Evolutionary conservation across 2,113 vertebrate species (phyloP).

Genomic region (Bubo scandiacus): DNA sequence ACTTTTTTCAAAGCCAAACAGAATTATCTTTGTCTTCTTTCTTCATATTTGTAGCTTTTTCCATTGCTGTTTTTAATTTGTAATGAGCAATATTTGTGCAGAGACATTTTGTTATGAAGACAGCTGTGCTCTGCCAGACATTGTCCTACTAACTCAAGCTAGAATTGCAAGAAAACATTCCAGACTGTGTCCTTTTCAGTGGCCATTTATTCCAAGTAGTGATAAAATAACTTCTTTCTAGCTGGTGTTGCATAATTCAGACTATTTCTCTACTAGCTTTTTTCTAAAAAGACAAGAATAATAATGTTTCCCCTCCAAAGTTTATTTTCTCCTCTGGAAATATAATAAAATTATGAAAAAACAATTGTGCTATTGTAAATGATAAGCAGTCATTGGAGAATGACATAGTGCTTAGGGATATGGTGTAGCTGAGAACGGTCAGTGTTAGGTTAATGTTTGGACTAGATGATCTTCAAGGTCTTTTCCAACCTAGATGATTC

Average conservation of each 20-base stretch:
- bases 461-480: too few relatives aligned
- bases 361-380: background rate
- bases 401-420: too few relatives aligned
- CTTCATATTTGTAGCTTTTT: conserved; percentile 11
- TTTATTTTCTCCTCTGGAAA: background rate
- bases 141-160: conserved; percentile 14
- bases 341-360: background rate
- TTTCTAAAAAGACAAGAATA: background rate
- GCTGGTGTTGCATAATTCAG: background rate
- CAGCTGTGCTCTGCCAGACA: conserved; percentile 19
- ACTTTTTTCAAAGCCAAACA: background rate
- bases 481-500: too few relatives aligned
- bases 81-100: conserved; percentile 26
- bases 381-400: background rate
- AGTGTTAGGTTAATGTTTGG: too few relatives aligned
- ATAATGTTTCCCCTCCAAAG: background rate
- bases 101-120: conserved; percentile 23
- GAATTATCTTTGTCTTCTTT: background rate
- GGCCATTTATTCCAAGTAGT: background rate
- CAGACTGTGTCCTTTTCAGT: conserved; percentile 37
- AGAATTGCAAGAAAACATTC: conserved; percentile 15
- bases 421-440: too few relatives aligned
- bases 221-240: conserved; percentile 22
- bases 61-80: conserved; percentile 47
- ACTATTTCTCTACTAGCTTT: background rate